Conservation (phyloP, 2,113 vertebrate genomes). For the Saiga tatarica region DNA sequence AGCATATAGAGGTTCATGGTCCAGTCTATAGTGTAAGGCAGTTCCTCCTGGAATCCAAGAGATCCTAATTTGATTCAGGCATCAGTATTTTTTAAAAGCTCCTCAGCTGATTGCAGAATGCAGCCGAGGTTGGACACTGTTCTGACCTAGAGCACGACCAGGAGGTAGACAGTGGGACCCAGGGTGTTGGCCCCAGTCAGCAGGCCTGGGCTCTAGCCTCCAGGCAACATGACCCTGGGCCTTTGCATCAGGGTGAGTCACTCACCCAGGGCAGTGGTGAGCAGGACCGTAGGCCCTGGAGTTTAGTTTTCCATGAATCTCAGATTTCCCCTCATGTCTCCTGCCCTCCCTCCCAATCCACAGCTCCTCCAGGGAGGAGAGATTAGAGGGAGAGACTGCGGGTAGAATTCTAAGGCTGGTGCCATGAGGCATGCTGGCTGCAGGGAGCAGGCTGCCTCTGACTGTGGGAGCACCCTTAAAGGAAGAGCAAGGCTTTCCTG, state of each 20-base stretch:
- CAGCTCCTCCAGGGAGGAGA: not conserved
- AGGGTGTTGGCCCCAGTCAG: too few species aligned
- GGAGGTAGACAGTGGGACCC: not conserved
- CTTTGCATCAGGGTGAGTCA: not conserved
- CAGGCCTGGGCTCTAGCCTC: not conserved
- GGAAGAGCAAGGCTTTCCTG: not conserved
- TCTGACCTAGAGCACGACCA: not conserved
- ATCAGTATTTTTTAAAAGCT: not conserved
- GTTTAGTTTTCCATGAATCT: not conserved
- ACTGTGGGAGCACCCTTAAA: too few species aligned
- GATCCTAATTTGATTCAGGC: not conserved
- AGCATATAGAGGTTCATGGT: not conserved
- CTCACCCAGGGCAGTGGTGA: not conserved
- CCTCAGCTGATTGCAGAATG: not conserved
- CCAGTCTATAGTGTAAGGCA: not conserved
- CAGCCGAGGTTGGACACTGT: not conserved
- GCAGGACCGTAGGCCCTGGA: not conserved
- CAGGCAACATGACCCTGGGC: accelerated
- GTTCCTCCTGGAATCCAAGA: not conserved
- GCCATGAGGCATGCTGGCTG: not conserved
- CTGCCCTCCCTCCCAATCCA: not conserved
- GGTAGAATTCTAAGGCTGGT: not conserved
- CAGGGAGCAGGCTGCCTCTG: not conserved
- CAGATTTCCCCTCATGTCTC: not conserved
- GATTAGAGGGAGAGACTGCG: not conserved